Evolutionary conservation across 2,888 invertebrate species (phyloP), one percentile per base, ranked within the genome.

Genomic region (Archaeoteleia sp.): DNA sequence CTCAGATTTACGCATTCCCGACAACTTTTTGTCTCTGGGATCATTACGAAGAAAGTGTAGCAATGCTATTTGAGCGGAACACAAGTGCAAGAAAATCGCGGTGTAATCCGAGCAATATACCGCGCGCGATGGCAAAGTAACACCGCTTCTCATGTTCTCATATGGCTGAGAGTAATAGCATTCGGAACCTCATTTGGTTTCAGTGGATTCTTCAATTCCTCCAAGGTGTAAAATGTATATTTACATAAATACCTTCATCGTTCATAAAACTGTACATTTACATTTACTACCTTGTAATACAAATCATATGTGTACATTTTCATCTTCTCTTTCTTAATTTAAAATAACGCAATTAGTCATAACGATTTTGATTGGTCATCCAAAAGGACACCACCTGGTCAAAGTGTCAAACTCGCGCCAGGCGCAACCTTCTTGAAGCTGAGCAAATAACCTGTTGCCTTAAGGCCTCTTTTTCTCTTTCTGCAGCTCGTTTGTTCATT

Each of bases 401-500:
- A 20, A 20, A 20, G 20, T 20, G 20, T 20, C 20, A 20, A 20
- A 20, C 20, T 20, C 20, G 20, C 20, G 20, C 20, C 20, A 20
- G 5, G 5, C 20, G 3, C 5, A 20, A 20, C 20, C 20, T 20
- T 20, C 20, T 20, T 20, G 20, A 4, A 20, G 20, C 45, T 73
- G 66, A 72, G 66, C 67, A 73, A 74, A 74, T 74, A 74, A 74
- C 72, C 72, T 74, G 72, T 74, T 74, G 65, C 67, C 27, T 40
- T 55, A 55, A 9, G 43, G 54, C 43, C 45, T 40, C 43, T 12
- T 30, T 55, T 54, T 58, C 51, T 42, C 35, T 37, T 17, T 49
- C 35, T 30, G 9, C 9, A 27, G 34, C 51, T 53, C 57, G 57
- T 58, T 68, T 70, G 45, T 69, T 61, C 63, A 54, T 54, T 68